Conservation (phyloP, 2,113 vertebrate species). For the Isurus oxyrinchus region DNA sequence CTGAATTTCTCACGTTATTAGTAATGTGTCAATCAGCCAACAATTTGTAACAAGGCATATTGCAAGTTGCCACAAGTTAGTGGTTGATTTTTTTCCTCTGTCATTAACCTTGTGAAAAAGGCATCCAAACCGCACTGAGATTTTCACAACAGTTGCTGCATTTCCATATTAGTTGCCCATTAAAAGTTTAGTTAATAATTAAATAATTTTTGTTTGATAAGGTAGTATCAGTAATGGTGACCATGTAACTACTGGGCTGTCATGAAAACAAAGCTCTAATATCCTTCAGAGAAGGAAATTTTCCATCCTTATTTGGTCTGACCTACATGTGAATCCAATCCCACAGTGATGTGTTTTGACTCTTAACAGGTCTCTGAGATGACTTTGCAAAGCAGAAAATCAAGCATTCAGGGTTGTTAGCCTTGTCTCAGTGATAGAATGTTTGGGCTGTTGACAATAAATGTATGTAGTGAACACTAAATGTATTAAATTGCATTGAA, state of each 20-base stretch:
- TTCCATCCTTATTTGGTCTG: no score
- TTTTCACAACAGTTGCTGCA: neutral
- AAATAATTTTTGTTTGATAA: neutral
- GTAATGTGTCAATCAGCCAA: neutral
- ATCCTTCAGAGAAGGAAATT: no score
- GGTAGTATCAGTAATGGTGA: no score
- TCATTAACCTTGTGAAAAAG: neutral
- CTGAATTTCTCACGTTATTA: neutral
- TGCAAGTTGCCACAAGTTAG: neutral
- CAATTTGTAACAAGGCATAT: neutral
- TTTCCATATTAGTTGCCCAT: neutral
- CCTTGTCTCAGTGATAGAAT: neutral
- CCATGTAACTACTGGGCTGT: no score
- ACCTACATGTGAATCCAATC: no score
- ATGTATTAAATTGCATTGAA: no score
- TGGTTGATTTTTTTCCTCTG: neutral
- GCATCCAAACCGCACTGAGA: neutral
- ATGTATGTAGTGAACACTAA: no score
- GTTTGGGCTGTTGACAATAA: neutral
- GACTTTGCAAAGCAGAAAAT: no score
- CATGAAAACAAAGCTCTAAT: no score
- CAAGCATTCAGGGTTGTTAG: neutral
- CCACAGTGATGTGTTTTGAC: no score
- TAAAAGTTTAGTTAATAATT: neutral
- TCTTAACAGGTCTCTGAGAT: no score